A percentile compares a stretch with the other conserved stretches of the same genome.
phyloP scores from a whole-genome alignment of 2,113 vertebrate species.

The Paramormyrops kingsleyae region DNA sequence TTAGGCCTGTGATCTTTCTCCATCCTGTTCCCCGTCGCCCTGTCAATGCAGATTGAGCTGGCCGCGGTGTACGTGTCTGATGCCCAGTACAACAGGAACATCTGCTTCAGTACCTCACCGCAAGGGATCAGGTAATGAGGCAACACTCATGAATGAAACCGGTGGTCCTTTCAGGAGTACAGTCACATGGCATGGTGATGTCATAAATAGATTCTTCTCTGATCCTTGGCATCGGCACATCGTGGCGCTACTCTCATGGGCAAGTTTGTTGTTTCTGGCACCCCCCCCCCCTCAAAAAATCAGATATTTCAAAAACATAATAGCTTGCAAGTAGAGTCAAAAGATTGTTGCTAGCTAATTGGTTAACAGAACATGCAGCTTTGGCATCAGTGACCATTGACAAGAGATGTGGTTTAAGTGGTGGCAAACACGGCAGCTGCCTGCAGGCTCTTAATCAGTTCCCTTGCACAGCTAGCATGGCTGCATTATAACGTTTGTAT shows the following conservation, averaged over 20 bases:
- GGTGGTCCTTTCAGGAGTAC: neutral
- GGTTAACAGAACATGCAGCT: neutral
- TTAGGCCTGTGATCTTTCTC: neutral
- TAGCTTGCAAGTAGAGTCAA: neutral
- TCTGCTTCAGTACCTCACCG: conserved; percentile 76
- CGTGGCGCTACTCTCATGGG: neutral
- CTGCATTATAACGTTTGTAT: neutral
- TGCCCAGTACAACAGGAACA: conserved; percentile 87
- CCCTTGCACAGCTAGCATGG: neutral
- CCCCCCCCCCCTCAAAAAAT: neutral
- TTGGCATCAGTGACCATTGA: neutral
- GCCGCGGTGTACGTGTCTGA: conserved; percentile 83
- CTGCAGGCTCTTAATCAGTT: neutral
- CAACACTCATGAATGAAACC: neutral
- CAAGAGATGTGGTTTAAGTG: neutral
- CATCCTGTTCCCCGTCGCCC: conserved; percentile 2
- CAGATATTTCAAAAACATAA: neutral
- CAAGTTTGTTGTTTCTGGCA: neutral
- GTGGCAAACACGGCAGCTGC: neutral
- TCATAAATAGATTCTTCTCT: neutral
- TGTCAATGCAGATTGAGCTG: conserved; percentile 66
- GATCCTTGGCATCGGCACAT: neutral
- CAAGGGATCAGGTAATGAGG: conserved; percentile 68
- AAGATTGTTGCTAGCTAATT: neutral
- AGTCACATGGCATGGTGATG: neutral